These are phyloP conservation scores for Nansenia antarctica DNA, from an alignment of 2,113 vertebrate species.

Conservation along the genomic window DNA sequence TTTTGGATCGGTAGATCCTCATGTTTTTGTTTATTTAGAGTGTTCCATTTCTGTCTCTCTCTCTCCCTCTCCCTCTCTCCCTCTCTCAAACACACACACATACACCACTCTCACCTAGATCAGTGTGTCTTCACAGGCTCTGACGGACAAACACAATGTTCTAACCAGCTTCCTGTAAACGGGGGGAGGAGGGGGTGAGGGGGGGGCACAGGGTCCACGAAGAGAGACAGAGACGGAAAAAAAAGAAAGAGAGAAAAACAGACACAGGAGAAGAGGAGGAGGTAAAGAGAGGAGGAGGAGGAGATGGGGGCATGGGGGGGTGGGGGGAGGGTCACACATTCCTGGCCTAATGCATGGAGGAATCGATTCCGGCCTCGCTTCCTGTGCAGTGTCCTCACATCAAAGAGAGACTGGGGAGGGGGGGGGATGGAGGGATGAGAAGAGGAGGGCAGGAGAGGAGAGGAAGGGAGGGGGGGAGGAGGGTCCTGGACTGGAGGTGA, in stretches of 20 bases:
- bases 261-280: constrained; percentile 29
- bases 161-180: background rate
- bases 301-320: constrained; percentile 12
- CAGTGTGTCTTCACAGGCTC: background rate
- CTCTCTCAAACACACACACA: no score
- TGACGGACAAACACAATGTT: background rate
- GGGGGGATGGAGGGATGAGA: constrained; percentile 19
- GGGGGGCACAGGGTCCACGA: background rate
- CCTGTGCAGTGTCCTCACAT: constrained; percentile 60
- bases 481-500: constrained; percentile 46
- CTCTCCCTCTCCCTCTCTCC: no score
- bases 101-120: no score
- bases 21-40: no score
- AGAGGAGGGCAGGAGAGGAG: background rate
- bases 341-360: constrained; percentile 65
- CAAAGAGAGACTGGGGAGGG: constrained; percentile 51
- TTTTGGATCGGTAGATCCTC: no score
- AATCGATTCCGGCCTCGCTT: constrained; percentile 72
- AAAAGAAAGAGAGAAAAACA: background rate
- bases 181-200: background rate
- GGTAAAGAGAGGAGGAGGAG: constrained; percentile 18
- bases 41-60: no score
- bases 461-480: background rate
- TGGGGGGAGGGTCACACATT: constrained; percentile 69
- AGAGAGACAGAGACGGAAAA: background rate